phyloP scores from a whole-genome alignment of 2,113 vertebrate species.

The Chaetura pelagica region DNA sequence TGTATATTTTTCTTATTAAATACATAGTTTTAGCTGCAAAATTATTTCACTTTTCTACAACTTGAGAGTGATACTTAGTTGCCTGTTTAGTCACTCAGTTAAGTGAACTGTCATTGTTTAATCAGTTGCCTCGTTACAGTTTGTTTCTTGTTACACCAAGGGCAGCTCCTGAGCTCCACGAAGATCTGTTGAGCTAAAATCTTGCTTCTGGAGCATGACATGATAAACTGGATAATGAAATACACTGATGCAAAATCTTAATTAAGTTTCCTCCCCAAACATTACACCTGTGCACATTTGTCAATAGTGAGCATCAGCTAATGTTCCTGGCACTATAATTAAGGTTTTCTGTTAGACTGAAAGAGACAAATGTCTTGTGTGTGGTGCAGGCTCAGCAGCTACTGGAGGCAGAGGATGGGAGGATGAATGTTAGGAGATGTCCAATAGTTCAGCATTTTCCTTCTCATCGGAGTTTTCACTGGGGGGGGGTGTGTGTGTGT shows the following conservation, averaged over 20 bases:
- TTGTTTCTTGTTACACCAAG: neutral
- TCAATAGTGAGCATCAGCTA: neutral
- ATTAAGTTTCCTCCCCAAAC: constrained; percentile 40
- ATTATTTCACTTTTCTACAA: neutral
- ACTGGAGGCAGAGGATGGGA: neutral
- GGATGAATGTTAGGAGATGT: neutral
- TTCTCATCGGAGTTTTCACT: neutral
- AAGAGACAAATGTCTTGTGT: neutral
- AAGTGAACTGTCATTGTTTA: neutral
- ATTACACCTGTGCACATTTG: constrained; percentile 31
- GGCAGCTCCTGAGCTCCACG: neutral
- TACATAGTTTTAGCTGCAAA: neutral
- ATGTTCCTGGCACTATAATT: neutral
- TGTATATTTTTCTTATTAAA: neutral
- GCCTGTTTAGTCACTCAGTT: neutral
- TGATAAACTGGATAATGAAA: neutral
- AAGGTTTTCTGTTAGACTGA: neutral
- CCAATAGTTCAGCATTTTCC: neutral
- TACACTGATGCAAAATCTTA: neutral
- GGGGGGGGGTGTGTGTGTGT: too few species aligned
- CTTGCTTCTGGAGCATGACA: neutral
- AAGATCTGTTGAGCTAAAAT: neutral
- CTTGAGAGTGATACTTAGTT: neutral
- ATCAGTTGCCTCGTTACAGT: neutral
- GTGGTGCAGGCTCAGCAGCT: neutral